Base-by-base conservation (phyloP, 1,140 invertebrate genomes). In the Aphelenchoides avenae region DNA sequence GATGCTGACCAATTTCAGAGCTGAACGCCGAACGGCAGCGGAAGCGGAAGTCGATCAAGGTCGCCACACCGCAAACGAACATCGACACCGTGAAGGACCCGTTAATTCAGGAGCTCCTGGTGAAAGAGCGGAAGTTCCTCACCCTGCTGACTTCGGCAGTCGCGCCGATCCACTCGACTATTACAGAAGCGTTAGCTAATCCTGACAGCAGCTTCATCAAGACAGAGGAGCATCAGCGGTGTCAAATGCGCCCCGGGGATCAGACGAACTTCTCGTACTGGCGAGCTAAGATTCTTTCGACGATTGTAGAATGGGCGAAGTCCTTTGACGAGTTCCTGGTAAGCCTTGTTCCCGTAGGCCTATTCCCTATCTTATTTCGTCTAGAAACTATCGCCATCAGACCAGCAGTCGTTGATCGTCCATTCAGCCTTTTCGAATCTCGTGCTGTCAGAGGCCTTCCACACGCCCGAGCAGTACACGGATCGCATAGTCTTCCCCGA, bases 241-340 rank as follows among this genome's bases (percentile, higher is more conserved):
- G 43, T 31, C 66, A 59, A 34, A 61, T 74, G 73, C 52, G 43
- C 24, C 29, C 51, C 11, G 51, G 48, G 18, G 61, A 68, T 37
- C 71, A 75, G 33, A 66, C 68, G 44, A 75, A 75, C 39, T 75
- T 75, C 54, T 61, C 58, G 29, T 77, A 73, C 51, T 75, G 72
- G 72, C 46, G 72, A 13, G 60, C 72, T 2, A 75, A 75, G 49
- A 75, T 72, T 36, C 43, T 74, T 3, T 74, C 73, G 11, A 63
- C 58, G 13, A 22, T 70, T 1, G 73, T 73, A 2, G 71, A 74
- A 57, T 74, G 71, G 71, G 61, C 64, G 6, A 75, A 75, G 47
- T 60, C 54, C 24, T 75, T 75, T 68, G 49, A 58, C n/a, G 58
- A 69, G 20, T 65, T 68, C 46, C 29, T 11, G 39, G 68, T 51